Base-by-base conservation (phyloP, 2,797 vertebrate species). In the Aotus griseimembra region DNA sequence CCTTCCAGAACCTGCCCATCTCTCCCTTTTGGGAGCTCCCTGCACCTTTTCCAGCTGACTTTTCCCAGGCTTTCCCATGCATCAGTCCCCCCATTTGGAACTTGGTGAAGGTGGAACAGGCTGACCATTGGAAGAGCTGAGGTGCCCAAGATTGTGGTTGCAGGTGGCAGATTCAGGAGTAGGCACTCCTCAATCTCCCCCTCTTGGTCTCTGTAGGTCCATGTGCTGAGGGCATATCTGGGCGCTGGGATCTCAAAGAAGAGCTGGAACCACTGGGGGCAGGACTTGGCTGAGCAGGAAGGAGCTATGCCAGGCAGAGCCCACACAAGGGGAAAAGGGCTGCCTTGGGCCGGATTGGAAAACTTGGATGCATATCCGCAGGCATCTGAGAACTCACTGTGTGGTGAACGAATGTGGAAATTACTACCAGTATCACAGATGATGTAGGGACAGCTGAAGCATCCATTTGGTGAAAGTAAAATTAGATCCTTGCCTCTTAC, bases 401-500 rank as follows among this genome's bases (percentile, higher is more conserved):
- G 39, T 33, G 52, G 50, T 22, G 7, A 58, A 73, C 0, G 1
- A 26, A 30, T 5, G 10, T 36, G 22, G 90, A 75, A 41, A 28
- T 82, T 11, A 24, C 8, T 13, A 44, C 33, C 50, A 80, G 44
- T 39, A 6, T 95, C 90, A 24, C 41, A 46, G 1, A 22, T 4
- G 46, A 8, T 15, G 11, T 19, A 20, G 77, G 67, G 81, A 80
- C 80, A 77, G 85, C 76, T 55, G 44, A 44, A 70, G 55, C 33
- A 24, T 85, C 88, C 52, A 30, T 92, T 79, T 50, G 88, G 72
- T 75, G 20, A 88, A 72, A 41, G 64, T 90, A 88, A 96, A 97
- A 96, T 96, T 95, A 94, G 92, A 93, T 67, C 85, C 50, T 75
- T 95, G 79, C 73, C 73, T 92, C 94, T 96, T 82, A 79, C 87